Conservation (phyloP, 2,797 vertebrate genomes). For the Eutrigla gurnardus region DNA sequence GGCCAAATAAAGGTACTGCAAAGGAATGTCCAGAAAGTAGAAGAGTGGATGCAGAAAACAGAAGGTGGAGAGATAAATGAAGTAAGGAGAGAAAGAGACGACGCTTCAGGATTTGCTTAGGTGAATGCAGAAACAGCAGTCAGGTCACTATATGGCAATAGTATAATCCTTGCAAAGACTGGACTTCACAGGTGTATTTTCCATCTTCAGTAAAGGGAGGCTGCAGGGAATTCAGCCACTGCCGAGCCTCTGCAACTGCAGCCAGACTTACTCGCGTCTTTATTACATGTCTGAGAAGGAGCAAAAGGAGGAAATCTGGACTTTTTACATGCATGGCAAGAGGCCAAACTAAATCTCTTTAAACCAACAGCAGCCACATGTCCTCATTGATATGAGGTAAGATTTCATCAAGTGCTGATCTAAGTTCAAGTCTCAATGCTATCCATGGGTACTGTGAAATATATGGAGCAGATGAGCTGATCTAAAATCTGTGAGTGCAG, state of each 20-base stretch:
- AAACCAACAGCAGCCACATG: constrained; percentile 80
- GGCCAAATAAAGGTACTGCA: constrained; percentile 34
- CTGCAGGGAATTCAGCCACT: constrained; percentile 60
- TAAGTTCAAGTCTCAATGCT: constrained; percentile 75
- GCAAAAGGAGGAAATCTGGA: constrained; percentile 77
- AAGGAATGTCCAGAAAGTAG: constrained; percentile 51
- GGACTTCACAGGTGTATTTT: constrained; percentile 75
- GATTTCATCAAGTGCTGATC: constrained; percentile 73
- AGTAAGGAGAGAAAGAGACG: constrained; percentile 1
- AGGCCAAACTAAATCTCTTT: constrained; percentile 80
- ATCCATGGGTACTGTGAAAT: constrained; percentile 66
- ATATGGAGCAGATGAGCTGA: constrained; percentile 66
- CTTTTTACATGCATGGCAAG: constrained; percentile 78
- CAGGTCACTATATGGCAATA: constrained; percentile 30
- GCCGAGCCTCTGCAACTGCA: constrained; percentile 52
- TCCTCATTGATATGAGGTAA: constrained; percentile 70
- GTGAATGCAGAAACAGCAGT: constrained; percentile 55
- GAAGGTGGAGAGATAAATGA: constrained; percentile 27
- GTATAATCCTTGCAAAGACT: constrained; percentile 44
- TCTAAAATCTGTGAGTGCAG: constrained; percentile 61
- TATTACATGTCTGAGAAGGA: constrained; percentile 75
- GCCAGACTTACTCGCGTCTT: constrained; percentile 69
- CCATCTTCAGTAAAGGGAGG: constrained; percentile 63
- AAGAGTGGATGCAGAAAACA: constrained; percentile 50
- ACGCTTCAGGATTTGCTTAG: constrained; percentile 10